Evolutionary conservation across 2,113 vertebrate genomes (phyloP), one percentile per base, ranked within the genome.

Genomic region (Centropristis striata): DNA sequence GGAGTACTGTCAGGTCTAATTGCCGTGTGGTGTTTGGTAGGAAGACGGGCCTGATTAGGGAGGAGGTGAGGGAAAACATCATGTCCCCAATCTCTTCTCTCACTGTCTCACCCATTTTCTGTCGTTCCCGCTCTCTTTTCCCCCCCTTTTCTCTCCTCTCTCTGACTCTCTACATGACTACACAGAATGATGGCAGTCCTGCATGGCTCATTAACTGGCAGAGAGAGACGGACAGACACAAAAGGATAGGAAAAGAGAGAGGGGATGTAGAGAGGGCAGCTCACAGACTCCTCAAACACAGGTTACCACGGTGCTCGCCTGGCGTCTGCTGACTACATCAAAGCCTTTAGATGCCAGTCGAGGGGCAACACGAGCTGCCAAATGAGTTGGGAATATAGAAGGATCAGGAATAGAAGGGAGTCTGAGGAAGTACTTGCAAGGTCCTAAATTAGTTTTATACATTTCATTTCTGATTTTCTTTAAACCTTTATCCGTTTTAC

Each of bases 1-100:
- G 94, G 96, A 96, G 96, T 95, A 95, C 96, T 97, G 97, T 96
- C 96, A 96, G 94, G 92, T 97, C 96, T 97, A 97, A 97, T 97
- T 97, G 96, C 96, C 90, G 95, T 93, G 96, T 95, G 94, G 96
- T 96, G 96, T 96, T 96, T 95, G 95, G 94, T 95, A 94, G 95
- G 95, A 92, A 96, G 96, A 96, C 94, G 95, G 95, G 96, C 95
- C 96, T 96, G 97, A 97, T 97, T 97, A 96, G 95, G 93, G 95
- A 91, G 93, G 96, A 96, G 96, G 95, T 96, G 95, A 96, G 93
- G 95, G 96, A 96, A 96, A 97, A 95, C 96, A 96, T 96, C 92
- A 91, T 96, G 96, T 96, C 88, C 82, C 87, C 67, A 27, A 88
- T 85, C 84, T 81, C 86, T 95, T 68, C 95, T 95, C 55, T 82